phyloP scores from a whole-genome alignment of 2,113 vertebrate species.

The Ahaetulla prasina region DNA sequence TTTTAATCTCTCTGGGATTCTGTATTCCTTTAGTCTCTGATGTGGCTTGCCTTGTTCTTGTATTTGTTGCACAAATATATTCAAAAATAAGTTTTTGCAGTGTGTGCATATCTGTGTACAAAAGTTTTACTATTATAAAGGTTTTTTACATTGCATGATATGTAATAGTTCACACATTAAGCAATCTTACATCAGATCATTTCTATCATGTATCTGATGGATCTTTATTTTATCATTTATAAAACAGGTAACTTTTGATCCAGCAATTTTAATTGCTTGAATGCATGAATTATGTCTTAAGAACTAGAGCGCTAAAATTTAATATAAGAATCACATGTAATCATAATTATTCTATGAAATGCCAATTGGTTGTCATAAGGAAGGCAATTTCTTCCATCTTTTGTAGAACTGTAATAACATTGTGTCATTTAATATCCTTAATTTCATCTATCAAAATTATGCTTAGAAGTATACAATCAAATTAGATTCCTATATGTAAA shows the following conservation, averaged over 20 bases:
- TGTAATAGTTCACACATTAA: neutral
- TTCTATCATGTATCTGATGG: neutral
- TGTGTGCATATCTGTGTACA: neutral
- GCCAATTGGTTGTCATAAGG: neutral
- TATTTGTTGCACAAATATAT: neutral
- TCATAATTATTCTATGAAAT: neutral
- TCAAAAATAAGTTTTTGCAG: neutral
- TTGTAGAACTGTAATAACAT: neutral
- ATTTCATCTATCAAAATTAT: neutral
- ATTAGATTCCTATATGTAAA: neutral
- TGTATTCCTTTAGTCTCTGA: neutral
- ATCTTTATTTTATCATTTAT: neutral
- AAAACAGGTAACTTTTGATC: neutral
- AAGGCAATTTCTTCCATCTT: neutral
- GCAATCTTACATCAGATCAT: neutral
- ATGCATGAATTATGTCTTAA: neutral
- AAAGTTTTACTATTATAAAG: neutral
- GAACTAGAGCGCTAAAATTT: neutral
- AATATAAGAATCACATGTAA: neutral
- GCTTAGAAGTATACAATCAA: neutral
- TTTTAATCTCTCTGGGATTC: neutral
- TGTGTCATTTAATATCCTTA: neutral
- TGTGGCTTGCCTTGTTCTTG: neutral
- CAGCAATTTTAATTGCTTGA: neutral
- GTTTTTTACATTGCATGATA: neutral